phyloP scores from a whole-genome alignment of 2,797 vertebrate genomes.

The Podarcis siculus region DNA sequence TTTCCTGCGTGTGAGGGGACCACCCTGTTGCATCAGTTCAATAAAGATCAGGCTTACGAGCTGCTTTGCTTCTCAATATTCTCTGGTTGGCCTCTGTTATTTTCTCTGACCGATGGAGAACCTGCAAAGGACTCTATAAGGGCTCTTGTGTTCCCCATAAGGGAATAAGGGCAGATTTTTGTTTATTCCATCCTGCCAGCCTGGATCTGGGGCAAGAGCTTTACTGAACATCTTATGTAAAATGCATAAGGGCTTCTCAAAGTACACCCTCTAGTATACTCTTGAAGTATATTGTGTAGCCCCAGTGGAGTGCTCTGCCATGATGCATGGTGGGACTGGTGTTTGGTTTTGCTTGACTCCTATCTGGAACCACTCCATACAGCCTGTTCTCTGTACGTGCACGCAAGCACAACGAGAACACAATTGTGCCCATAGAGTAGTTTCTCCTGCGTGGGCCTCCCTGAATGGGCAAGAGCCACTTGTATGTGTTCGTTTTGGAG shows the following conservation, averaged over 20 bases:
- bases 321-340: not conserved
- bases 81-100: no score
- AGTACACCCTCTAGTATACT: no score
- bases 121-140: no score
- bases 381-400: not conserved
- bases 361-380: not conserved
- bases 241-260: no score
- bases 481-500: not conserved
- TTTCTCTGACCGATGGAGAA: no score
- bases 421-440: not conserved
- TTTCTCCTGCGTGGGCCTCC: not conserved
- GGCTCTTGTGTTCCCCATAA: no score
- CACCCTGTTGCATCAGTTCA: no score
- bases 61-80: no score
- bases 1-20: no score
- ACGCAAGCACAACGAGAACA: not conserved
- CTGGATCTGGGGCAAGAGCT: no score
- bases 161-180: no score
- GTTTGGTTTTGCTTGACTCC: not conserved
- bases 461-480: not conserved
- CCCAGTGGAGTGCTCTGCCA: not conserved
- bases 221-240: not conserved
- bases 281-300: not conserved
- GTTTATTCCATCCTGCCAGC: not conserved
- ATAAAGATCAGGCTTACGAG: no score